phyloP scores from a whole-genome alignment of 2,113 vertebrate species.

The Podarcis muralis region DNA sequence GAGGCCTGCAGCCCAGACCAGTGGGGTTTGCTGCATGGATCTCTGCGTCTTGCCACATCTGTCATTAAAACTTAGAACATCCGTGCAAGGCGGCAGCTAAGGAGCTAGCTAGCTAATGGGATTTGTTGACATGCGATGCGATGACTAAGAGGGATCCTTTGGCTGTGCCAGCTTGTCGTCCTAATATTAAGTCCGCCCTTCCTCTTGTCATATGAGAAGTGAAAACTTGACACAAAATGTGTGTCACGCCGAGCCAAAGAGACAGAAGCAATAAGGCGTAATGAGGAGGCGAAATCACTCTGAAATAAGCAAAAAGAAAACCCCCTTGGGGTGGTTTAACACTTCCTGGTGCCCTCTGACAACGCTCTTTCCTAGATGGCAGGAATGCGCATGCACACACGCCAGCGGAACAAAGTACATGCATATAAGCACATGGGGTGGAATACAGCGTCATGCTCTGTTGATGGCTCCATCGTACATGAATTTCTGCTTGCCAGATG shows the following conservation, averaged over 20 bases:
- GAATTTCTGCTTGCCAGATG: too few relatives aligned
- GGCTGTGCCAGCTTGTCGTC: conserved; percentile 50
- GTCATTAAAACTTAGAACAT: not conserved
- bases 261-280: conserved; percentile 71
- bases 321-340: conserved; percentile 40
- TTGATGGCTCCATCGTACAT: too few relatives aligned
- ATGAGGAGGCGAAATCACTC: conserved; percentile 66
- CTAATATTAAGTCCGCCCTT: conserved; percentile 43
- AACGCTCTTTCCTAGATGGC: not conserved
- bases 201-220: conserved; percentile 51
- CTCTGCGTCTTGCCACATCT: not conserved
- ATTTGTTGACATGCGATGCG: conserved; percentile 40
- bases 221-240: conserved; percentile 57
- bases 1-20: not conserved
- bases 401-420: not conserved
- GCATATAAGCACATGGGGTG: not conserved
- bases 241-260: conserved; percentile 54
- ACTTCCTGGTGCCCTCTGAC: conserved; percentile 4
- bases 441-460: not conserved
- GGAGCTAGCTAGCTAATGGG: conserved; percentile 30
- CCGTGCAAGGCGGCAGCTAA: not conserved
- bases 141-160: conserved; percentile 57
- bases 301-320: conserved; percentile 5
- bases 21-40: not conserved
- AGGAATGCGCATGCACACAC: not conserved